Evolutionary conservation across 2,113 vertebrate genomes (phyloP).

Genomic region (Pygoscelis adeliae): DNA sequence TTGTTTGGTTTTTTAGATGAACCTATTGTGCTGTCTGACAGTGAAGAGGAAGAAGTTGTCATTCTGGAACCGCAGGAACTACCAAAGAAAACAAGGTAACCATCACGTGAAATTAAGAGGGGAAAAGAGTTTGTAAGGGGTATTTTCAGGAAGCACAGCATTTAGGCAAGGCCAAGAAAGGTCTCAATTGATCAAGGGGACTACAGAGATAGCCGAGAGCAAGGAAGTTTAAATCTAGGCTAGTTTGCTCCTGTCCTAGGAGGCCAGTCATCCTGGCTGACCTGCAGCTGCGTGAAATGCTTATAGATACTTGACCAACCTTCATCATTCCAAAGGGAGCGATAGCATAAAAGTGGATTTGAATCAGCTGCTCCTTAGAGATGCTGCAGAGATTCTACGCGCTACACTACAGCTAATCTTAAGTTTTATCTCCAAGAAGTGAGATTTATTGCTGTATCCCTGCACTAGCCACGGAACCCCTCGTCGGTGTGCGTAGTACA

Average conservation of each 20-base stretch:
- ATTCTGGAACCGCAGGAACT: slow-evolving; percentile 82
- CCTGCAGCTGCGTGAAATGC: not conserved
- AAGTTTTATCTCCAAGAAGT: not conserved
- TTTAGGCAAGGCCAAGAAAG: not conserved
- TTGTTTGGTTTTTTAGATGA: slow-evolving; percentile 66
- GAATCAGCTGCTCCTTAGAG: not conserved
- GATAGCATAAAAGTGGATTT: not conserved
- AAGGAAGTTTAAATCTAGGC: not conserved
- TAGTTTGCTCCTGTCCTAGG: not conserved
- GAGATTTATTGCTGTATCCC: not conserved
- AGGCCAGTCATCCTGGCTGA: not conserved
- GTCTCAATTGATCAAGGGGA: not conserved
- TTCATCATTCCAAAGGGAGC: not conserved
- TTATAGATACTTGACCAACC: not conserved
- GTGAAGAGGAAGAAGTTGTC: slow-evolving; percentile 93
- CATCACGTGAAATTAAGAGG: not conserved
- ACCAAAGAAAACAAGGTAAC: slow-evolving; percentile 77
- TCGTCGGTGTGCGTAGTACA: fast-evolving
- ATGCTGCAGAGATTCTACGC: not conserved
- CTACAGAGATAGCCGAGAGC: fast-evolving
- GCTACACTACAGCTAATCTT: not conserved
- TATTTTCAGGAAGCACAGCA: not conserved
- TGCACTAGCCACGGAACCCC: not conserved
- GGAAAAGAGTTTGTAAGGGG: not conserved
- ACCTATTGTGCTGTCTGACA: slow-evolving; percentile 89